phyloP scores from a whole-genome alignment of 2,888 invertebrate species.

The Fragum sueziense region DNA sequence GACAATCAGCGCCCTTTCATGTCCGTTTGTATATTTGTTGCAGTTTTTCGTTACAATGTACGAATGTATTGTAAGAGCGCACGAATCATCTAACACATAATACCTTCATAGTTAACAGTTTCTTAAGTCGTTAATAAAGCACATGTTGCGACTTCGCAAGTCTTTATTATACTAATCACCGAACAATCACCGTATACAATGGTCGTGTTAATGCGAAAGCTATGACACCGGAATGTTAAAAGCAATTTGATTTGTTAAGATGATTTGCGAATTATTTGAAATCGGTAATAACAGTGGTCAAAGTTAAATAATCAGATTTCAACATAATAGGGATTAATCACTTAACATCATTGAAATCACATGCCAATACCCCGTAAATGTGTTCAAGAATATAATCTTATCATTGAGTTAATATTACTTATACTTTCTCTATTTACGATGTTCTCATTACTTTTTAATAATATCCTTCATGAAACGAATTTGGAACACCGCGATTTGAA shows the following conservation, averaged over 20 bases:
- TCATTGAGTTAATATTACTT: too few species aligned
- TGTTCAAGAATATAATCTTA: not conserved
- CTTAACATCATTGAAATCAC: not conserved
- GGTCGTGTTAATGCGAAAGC: not conserved
- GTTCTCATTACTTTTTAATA: too few species aligned
- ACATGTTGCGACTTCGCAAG: not conserved
- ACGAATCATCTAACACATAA: not conserved
- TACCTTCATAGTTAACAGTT: not conserved
- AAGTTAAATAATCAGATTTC: not conserved
- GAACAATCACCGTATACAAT: not conserved
- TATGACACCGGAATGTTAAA: not conserved
- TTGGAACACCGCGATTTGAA: too few species aligned
- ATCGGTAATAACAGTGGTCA: not conserved
- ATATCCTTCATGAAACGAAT: too few species aligned
- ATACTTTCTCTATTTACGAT: too few species aligned
- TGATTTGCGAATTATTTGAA: not conserved
- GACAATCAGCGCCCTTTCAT: not conserved
- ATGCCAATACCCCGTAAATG: not conserved
- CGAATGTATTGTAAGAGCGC: not conserved
- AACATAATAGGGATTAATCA: not conserved
- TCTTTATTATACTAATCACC: not conserved
- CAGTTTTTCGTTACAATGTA: not conserved
- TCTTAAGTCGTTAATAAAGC: not conserved
- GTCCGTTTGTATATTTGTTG: not conserved
- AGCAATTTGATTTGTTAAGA: not conserved